Conservation (phyloP, 2,113 vertebrate species). For the Phainopepla nitens region DNA sequence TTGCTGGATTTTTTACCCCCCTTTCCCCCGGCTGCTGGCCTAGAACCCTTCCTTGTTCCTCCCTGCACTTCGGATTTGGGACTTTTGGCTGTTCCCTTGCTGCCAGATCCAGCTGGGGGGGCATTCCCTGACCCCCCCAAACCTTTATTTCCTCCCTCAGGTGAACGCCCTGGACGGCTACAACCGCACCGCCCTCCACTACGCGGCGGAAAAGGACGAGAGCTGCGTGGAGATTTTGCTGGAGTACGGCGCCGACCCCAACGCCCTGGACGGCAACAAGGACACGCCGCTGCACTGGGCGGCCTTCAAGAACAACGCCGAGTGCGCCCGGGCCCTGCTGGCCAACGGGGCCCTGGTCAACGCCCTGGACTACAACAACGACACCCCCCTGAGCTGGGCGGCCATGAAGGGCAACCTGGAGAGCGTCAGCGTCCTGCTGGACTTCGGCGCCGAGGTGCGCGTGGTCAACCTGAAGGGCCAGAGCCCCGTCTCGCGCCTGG, state of each 20-base stretch:
- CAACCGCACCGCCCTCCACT: slow-evolving; percentile 93
- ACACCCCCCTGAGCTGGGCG: slow-evolving; percentile 95
- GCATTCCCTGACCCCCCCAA: too few relatives aligned
- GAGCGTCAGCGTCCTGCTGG: slow-evolving; percentile 88
- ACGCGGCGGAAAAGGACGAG: slow-evolving; percentile 93
- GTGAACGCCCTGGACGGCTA: slow-evolving; percentile 96
- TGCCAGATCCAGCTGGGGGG: too few relatives aligned
- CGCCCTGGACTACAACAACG: slow-evolving; percentile 89
- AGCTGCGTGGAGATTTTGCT: slow-evolving; percentile 91
- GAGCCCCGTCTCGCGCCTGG: slow-evolving; percentile 87
- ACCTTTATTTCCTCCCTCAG: slow-evolving; percentile 37
- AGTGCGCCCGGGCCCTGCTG: slow-evolving; percentile 86
- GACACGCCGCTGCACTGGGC: slow-evolving; percentile 98
- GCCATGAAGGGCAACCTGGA: slow-evolving; percentile 97
- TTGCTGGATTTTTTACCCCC: background rate
- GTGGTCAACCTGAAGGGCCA: slow-evolving; percentile 93
- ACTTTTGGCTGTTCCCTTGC: too few relatives aligned
- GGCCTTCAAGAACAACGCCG: slow-evolving; percentile 91
- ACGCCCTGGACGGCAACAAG: slow-evolving; percentile 90
- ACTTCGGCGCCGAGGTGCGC: slow-evolving; percentile 87
- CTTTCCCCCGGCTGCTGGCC: background rate
- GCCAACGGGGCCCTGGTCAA: slow-evolving; percentile 88
- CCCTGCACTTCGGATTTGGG: too few relatives aligned
- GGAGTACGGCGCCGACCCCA: slow-evolving; percentile 89
- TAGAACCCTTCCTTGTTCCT: background rate